phyloP scores from a whole-genome alignment of 2,888 invertebrate species.

The Oligia latruncula region DNA sequence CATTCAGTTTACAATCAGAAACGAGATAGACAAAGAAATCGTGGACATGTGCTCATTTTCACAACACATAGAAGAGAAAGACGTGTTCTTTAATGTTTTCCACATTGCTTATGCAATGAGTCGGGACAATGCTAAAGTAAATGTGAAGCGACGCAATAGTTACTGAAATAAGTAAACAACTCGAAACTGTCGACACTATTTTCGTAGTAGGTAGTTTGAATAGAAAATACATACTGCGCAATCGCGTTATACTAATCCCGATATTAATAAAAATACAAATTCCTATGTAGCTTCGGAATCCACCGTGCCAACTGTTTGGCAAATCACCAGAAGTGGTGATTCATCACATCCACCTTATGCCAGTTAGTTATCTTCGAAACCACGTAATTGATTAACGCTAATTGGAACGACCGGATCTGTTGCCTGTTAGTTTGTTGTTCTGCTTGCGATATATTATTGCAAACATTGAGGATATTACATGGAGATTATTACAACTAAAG shows the following conservation, averaged over 20 bases:
- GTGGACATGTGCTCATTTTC: conserved; percentile 32
- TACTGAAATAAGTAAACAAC: conserved; percentile 47
- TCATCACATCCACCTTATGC: conserved; percentile 67
- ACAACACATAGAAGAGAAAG: conserved; percentile 34
- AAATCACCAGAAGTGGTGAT: conserved; percentile 76
- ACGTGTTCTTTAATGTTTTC: conserved; percentile 37
- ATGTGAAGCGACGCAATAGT: conserved; percentile 39
- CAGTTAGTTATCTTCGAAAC: conserved; percentile 70
- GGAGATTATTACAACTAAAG: conserved; percentile 37
- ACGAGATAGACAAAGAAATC: conserved; percentile 24
- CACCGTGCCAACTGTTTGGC: conserved; percentile 74
- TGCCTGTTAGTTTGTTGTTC: conserved; percentile 69
- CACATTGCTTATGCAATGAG: conserved; percentile 35
- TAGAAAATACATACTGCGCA: conserved; percentile 66
- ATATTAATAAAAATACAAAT: conserved; percentile 74
- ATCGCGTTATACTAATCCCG: conserved; percentile 55
- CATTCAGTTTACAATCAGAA: conserved; percentile 13
- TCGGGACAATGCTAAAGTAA: conserved; percentile 18
- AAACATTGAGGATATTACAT: conserved; percentile 34
- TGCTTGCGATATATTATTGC: conserved; percentile 56
- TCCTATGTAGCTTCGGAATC: conserved; percentile 70
- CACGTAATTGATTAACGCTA: conserved; percentile 80
- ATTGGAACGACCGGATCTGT: conserved; percentile 72
- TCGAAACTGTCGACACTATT: conserved; percentile 56
- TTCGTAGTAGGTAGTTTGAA: conserved; percentile 52